Percentiles rank a stretch among this genome's conserved stretches.
phyloP scores from a whole-genome alignment of 2,113 vertebrate genomes.

The Embiotoca jacksoni region DNA sequence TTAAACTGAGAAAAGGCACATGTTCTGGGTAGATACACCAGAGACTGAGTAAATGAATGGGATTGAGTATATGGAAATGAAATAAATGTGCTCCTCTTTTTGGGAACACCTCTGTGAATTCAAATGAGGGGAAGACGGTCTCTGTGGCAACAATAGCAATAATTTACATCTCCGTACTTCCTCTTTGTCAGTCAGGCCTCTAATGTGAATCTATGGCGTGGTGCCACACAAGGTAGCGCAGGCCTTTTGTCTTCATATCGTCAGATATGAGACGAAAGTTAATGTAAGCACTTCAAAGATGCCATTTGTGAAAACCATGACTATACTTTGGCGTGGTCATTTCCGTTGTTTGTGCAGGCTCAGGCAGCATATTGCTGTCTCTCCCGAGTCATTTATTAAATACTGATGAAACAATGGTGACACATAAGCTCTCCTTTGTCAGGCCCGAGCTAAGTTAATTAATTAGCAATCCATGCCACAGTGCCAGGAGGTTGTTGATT shows the following conservation, averaged over 20 bases:
- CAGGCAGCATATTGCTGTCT: constrained; percentile 33
- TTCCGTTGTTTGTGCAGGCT: constrained; percentile 28
- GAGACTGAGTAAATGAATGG: constrained; percentile 69
- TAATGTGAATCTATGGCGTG: constrained; percentile 64
- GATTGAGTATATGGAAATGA: constrained; percentile 74
- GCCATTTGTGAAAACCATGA: constrained; percentile 23
- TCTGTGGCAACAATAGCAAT: constrained; percentile 42
- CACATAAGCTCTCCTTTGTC: constrained; percentile 74
- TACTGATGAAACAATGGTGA: constrained; percentile 72
- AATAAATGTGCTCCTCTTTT: constrained; percentile 72
- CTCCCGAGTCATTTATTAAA: constrained; percentile 68
- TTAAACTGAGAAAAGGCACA: constrained; percentile 77
- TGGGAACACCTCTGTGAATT: constrained; percentile 66
- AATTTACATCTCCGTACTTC: constrained; percentile 50
- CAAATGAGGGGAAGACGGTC: constrained; percentile 59
- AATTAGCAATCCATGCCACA: constrained; percentile 73
- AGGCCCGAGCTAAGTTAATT: constrained; percentile 72
- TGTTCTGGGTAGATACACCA: constrained; percentile 63
- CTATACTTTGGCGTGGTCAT: constrained; percentile 23
- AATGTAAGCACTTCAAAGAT: constrained; percentile 27
- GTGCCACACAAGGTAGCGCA: constrained; percentile 12
- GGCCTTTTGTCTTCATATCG: constrained; percentile 68
- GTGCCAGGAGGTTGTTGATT: constrained; percentile 81
- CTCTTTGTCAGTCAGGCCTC: constrained; percentile 45
- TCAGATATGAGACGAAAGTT: constrained; percentile 44